Evolutionary conservation across 2,888 invertebrate genomes (phyloP).

Genomic region (Drosophila nr. perissopoda): DNA sequence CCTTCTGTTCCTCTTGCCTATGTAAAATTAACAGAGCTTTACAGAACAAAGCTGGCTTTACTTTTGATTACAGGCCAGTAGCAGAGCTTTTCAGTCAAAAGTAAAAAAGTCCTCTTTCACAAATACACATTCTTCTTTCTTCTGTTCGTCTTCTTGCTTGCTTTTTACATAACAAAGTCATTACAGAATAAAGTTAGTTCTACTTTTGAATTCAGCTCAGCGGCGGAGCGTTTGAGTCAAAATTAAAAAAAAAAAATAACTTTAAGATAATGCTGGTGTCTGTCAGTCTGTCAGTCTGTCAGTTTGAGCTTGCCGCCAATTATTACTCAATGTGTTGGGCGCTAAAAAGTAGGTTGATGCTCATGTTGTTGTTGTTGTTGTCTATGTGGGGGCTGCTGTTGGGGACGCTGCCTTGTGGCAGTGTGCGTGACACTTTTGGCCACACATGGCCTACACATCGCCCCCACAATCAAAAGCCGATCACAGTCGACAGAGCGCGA

Average conservation of each 20-base stretch:
- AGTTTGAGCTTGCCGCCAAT: constrained; percentile 46
- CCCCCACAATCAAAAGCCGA: constrained; percentile 69
- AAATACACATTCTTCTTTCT: not conserved
- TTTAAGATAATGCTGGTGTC: constrained; percentile 2
- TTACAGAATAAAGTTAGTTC: not conserved
- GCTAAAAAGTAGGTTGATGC: constrained; percentile 71
- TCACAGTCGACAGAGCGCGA: constrained; percentile 25
- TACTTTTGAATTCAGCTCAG: not conserved
- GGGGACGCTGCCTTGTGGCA: constrained; percentile 34
- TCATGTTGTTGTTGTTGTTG: constrained; percentile 32
- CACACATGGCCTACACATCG: constrained; percentile 66
- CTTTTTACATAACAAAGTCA: not conserved
- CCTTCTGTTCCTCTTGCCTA: not conserved
- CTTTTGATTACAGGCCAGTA: not conserved
- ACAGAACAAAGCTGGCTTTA: not conserved
- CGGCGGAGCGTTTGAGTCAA: not conserved
- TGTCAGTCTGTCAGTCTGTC: not conserved
- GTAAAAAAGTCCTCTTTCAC: not conserved
- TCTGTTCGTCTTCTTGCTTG: not conserved
- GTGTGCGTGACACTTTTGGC: constrained; percentile 69
- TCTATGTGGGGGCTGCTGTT: constrained; percentile 48
- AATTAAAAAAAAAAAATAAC: not conserved
- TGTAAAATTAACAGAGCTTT: not conserved
- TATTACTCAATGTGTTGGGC: constrained; percentile 73
- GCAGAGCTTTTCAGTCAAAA: not conserved